phyloP scores from a whole-genome alignment of 1,140 invertebrate genomes.

The Pseudachorutes palmiensis region DNA sequence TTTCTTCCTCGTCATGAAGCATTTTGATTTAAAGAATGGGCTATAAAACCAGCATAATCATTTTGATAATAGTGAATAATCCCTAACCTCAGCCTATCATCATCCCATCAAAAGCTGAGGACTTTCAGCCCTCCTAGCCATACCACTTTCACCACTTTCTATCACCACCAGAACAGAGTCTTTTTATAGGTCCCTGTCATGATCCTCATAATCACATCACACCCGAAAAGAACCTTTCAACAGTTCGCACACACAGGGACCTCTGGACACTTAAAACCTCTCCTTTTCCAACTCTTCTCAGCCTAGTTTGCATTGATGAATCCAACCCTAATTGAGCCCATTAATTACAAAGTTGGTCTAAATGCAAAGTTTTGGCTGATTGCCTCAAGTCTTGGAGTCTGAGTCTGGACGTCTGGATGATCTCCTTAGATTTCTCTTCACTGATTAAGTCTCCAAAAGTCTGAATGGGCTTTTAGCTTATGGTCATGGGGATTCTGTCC shows the following conservation, averaged over 20 bases:
- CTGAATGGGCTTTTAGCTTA: neutral
- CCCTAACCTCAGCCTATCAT: slow-evolving; percentile 2
- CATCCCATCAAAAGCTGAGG: neutral
- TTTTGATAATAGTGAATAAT: slow-evolving; percentile 5
- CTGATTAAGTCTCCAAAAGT: too few species aligned
- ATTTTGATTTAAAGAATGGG: slow-evolving; percentile 9
- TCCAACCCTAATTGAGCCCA: neutral
- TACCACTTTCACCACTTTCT: too few species aligned
- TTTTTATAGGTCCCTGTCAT: too few species aligned
- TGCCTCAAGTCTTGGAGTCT: neutral
- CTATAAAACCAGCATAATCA: slow-evolving; percentile 2
- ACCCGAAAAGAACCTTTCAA: too few species aligned
- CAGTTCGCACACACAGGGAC: too few species aligned
- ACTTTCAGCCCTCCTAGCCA: too few species aligned
- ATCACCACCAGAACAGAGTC: too few species aligned
- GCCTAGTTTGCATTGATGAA: neutral
- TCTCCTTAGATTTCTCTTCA: too few species aligned
- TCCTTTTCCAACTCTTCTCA: neutral
- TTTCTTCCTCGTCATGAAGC: neutral
- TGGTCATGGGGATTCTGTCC: neutral
- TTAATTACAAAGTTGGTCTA: neutral
- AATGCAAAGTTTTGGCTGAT: neutral
- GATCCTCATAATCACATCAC: too few species aligned
- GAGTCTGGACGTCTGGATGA: neutral
- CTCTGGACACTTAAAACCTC: too few species aligned